phyloP scores from a whole-genome alignment of 2,888 invertebrate genomes.

The Julus scandinavius region DNA sequence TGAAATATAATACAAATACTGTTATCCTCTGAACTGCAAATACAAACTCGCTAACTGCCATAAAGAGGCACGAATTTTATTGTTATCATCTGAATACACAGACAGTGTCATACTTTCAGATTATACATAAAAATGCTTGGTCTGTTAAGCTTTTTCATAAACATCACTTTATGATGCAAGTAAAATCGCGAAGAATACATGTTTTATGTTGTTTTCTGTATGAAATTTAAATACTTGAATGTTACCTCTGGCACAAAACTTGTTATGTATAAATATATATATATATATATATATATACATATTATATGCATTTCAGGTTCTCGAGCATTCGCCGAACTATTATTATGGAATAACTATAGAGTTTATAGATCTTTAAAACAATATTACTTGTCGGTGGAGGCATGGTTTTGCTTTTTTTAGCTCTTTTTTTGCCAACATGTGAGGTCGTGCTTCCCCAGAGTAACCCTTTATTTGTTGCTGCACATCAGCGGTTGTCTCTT shows the following conservation, averaged over 20 bases:
- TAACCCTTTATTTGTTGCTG: background rate
- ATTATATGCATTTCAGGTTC: background rate
- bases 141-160: no score
- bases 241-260: background rate
- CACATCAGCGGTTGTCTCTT: background rate
- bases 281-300: no score
- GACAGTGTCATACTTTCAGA: background rate
- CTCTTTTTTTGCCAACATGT: background rate
- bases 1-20: background rate
- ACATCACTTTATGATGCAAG: no score
- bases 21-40: background rate
- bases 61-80: background rate
- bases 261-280: no score
- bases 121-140: background rate
- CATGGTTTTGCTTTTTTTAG: background rate
- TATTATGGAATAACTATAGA: background rate
- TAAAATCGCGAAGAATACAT: background rate
- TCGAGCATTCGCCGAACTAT: background rate
- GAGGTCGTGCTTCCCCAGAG: conserved; percentile 20
- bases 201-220: background rate
- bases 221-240: background rate
- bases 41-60: background rate
- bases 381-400: background rate
- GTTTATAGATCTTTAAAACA: background rate
- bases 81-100: background rate